Base-by-base conservation (phyloP, 2,888 invertebrate species). In the Drosophila antonietae region DNA sequence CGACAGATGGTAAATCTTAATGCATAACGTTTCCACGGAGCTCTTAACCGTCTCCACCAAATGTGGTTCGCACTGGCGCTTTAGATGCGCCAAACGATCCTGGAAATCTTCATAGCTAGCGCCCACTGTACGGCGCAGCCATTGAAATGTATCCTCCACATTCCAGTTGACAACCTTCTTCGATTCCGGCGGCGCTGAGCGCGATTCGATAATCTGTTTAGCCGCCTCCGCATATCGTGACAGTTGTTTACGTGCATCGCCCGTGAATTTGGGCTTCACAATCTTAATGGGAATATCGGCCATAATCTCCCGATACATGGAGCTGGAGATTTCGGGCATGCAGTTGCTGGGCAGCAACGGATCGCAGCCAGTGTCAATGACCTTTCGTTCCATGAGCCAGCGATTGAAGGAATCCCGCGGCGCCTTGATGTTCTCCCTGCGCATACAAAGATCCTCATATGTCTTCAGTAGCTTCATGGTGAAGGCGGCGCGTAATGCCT, bases 81-180 rank as follows among this genome's bases (percentile, higher is more conserved):
- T 97, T 58, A 99, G 93, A 93, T 99, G 98, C 12, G 97, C 96
- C 73, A 99, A 93, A 88, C 98, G 95, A 80, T 93, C 93, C 73
- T 93, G 93, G 92, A 98, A 98, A 93, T 98, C 98, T 93, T 98
- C 98, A 92, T 98, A 98, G 3, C 97, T 97, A 14, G 98, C 98
- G 62, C 98, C 98, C 37, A 97, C 96, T 12, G 98, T 98, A 90
- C 97, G 95, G 91, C 98, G 94, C 57, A 99, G 93, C 98, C 98
- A 99, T 84, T 97, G 97, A 93, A 99, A 98, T 31, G 98, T 98
- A 88, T 99, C 98, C 91, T 99, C 98, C 0, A 98, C 98, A 93
- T 98, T 98, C 99, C 99, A 99, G 92, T 98, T 99, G 0, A 99
- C 98, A 15, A 98, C 97, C 93, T 99, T 99, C 74, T 99, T 95